Evolutionary conservation across 2,888 invertebrate species (phyloP), one percentile per base, ranked within the genome.

Genomic region (Miltochrista miniata): DNA sequence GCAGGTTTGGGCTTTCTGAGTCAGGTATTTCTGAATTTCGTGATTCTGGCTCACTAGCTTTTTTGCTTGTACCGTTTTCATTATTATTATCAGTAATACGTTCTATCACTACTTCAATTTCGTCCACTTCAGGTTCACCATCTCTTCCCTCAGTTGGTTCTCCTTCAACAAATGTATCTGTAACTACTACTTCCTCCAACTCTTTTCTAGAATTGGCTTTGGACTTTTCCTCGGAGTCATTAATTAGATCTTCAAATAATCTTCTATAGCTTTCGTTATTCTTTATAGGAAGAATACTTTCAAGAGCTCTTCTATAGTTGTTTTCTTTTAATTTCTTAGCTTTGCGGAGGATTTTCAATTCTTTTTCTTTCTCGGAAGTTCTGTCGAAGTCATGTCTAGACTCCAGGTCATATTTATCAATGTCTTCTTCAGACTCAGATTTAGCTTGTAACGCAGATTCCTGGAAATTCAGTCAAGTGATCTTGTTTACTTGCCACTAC

Each of bases 171-270:
- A 39, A 44, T 2, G 10, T 34, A 13, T 49, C 44, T 7, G 49
- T 39, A 8, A 44, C 30, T 9, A 31, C 36, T 18, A 45, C 35
- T 12, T 50, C 50, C 7, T 50, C 45, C 5, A 41, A 11, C 31
- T 40, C 34, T 36, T 45, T 45, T 14, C 8, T 9, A 18, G 29
- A 8, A 11, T n/a, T 13, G 2, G 14, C 29, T 15, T 37, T 41
- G 1, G 41, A 14, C 18, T 36, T 40, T 8, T 64, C 60, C 30
- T 33, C 35, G 5, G 66, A 49, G 34, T 52, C 36, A 14, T 8
- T 38, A 7, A 54, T 34, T 1, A 51, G 9, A 15, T 62, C 54
- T 48, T 65, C 48, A 31, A 54, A 56, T 30, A 53, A 49, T 9
- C 48, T 33, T 9, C 49, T 41, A 12, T 51, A 49, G 13, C 46